Conservation (phyloP, 2,797 vertebrate species). For the Manis javanica region DNA sequence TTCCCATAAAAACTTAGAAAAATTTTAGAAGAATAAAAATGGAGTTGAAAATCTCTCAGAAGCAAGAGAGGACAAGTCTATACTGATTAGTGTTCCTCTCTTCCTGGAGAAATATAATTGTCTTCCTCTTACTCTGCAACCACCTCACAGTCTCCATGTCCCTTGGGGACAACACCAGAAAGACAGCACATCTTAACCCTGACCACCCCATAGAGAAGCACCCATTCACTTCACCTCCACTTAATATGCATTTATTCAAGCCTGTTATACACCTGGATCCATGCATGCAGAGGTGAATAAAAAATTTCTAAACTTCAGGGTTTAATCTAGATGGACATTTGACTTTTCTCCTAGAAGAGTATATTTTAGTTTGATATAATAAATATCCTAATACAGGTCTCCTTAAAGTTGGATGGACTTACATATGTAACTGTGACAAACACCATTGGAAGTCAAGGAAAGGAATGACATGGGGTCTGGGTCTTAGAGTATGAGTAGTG, state of each 20-base stretch:
- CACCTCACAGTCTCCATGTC: not conserved
- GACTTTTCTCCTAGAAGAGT: not conserved
- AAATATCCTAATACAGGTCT: not conserved
- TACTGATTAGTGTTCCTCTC: not conserved
- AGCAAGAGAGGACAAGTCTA: not conserved
- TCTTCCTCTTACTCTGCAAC: not conserved
- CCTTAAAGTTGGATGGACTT: not conserved
- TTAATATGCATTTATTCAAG: not conserved
- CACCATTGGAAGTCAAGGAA: not conserved
- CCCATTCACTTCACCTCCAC: not conserved
- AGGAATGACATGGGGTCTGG: not conserved
- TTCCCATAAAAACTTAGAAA: not conserved
- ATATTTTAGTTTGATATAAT: not conserved
- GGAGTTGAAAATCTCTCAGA: not conserved
- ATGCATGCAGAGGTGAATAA: not conserved
- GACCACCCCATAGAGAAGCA: not conserved
- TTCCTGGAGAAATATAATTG: not conserved
- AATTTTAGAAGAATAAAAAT: not conserved
- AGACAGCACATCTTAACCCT: not conserved
- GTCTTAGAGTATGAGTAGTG: not conserved
- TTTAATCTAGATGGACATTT: not conserved
- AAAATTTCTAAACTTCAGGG: not conserved
- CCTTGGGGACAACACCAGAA: not conserved
- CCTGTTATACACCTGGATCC: not conserved
- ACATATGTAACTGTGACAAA: not conserved